Base-by-base conservation (phyloP, 2,113 vertebrate genomes). In the Strix aluco region DNA sequence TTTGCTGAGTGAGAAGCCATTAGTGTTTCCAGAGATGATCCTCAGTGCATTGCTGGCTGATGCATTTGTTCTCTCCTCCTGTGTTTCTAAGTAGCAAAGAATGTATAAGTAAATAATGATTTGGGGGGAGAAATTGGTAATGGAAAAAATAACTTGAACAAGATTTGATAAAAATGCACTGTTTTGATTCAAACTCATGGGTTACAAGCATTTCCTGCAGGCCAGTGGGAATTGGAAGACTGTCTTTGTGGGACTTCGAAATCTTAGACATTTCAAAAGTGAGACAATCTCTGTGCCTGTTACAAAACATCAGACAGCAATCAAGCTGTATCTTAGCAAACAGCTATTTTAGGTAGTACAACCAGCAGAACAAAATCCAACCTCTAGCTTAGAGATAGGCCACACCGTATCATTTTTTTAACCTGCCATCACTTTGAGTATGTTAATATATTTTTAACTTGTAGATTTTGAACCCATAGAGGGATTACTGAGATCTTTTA, bases 21-120 rank as follows among this genome's bases (percentile, higher is more conserved):
- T 74, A 83, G 27, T 0, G 0, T 86, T 95, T 81, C 72, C 86
- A 84, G 57, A 86, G 61, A 65, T 49, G 61, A 81, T 79, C 49
- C 22, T 92, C 86, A 95, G 49, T 66, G 40, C 42, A 6, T 85
- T 89, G 40, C 62, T 89, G 77, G 83, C 69, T 89, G 52, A 90
- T 86, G 38, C 32, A 13, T 92, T 88, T 96, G 63, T 65, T 90
- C 92, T 90, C 79, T 71, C 26, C 82, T 78, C 58, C 73, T 51
- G 49, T 63, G 69, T 96, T 92, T 96, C 94, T 87, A 97, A 97
- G 91, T 97, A 94, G 92, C 81, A 65, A 96, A 90, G 94, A 94
- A 95, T 95, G 88, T 94, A 86, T 84, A 94, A 95, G 77, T 78
- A 92, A 96, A 92, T 92, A 94, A 79, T 62, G 54, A 72, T 91